Base-by-base conservation (phyloP, 2,888 invertebrate genomes). In the Catocala nupta region DNA sequence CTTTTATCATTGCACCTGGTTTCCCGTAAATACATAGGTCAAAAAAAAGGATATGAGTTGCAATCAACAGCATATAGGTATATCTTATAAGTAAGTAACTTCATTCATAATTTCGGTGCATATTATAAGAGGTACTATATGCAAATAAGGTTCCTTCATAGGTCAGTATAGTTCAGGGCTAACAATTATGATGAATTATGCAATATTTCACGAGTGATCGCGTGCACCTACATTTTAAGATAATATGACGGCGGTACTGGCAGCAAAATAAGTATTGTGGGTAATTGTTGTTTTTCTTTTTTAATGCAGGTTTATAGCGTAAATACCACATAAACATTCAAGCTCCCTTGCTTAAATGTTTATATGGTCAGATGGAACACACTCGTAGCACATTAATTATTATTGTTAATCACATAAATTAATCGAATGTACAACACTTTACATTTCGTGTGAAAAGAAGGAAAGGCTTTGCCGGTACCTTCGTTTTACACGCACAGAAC, bases 161-260 rank as follows among this genome's bases (percentile, higher is more conserved):
- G 57, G 57, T 62, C 57, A 50, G 45, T 34, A 57, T 48, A 53
- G 16, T 39, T 65, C 77, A 74, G 69, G 71, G 77, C 25, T 11
- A 47, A 13, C 45, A 5, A 70, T 74, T 70, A 76, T 58, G 42
- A 65, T 56, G 8, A n/a, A 67, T 74, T 53, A 67, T 73, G 73
- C 62, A 65, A 65, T 48, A 7, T 5, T 49, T 47, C 44, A 61
- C 62, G 63, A 68, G 68, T 59, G 68, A 71, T 75, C 59, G 75
- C 75, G 75, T 75, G 75, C n/a, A 54, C 8, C 48, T 34, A 5
- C n/a, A 53, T 58, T 64, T 36, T 9, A 25, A 49, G 33, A 44
- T 51, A 25, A 34, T 25, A 25, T 25, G 25, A 5, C 7, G 11
- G 9, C 11, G 12, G 47, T 9, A 71, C 48, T 16, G 71, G 55